A percentile compares a stretch with the other conserved stretches of the same genome.
Evolutionary conservation across 2,797 vertebrate species (phyloP).

Genomic region (Dermochelys coriacea): DNA sequence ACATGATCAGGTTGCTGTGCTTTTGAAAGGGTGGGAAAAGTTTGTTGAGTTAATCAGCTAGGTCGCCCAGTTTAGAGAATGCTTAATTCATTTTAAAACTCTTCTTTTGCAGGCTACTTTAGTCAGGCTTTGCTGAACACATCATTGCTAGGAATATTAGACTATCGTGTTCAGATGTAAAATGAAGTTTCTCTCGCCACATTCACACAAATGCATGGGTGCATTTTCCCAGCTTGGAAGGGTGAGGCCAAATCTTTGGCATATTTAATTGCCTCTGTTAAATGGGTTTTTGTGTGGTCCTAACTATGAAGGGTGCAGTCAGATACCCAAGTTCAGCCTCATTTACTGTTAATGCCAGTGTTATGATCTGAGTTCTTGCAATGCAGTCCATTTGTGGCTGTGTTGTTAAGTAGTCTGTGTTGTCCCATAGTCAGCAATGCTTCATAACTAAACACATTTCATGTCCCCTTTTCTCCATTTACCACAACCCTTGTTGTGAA

Average conservation of each 20-base stretch:
- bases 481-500: neutral
- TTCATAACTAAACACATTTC: neutral
- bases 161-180: conserved; percentile 21
- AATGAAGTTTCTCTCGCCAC: conserved; percentile 46
- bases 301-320: neutral
- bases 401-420: neutral
- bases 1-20: neutral
- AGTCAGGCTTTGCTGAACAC: neutral
- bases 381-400: neutral
- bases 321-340: neutral
- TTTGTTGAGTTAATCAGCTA: neutral
- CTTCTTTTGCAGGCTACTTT: conserved; percentile 1
- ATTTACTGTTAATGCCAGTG: neutral
- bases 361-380: neutral
- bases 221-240: conserved; percentile 25
- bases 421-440: neutral
- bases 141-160: conserved; percentile 42
- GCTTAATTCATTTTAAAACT: conserved; percentile 23
- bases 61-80: neutral
- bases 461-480: neutral
- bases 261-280: neutral
- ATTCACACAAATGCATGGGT: neutral
- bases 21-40: neutral
- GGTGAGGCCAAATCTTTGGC: neutral
- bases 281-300: conserved; percentile 11